Evolutionary conservation across 2,888 invertebrate species (phyloP).

Genomic region (Macrosoma leucophasiata): DNA sequence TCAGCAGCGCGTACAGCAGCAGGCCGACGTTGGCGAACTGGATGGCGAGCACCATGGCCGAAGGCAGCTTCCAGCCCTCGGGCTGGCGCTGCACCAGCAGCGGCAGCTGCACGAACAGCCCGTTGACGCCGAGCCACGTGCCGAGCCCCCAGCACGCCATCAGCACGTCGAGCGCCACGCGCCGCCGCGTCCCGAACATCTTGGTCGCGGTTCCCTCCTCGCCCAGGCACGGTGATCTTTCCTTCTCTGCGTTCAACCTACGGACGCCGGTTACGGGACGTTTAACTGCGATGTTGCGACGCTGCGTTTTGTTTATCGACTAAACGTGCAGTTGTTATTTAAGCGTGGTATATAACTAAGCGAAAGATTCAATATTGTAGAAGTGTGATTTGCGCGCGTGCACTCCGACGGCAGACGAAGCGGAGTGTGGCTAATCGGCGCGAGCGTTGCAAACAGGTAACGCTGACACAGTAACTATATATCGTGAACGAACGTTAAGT

Average conservation of each 20-base stretch:
- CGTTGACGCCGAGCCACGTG: slow-evolving; percentile 93
- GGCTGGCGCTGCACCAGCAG: slow-evolving; percentile 87
- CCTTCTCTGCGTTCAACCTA: slow-evolving; percentile 50
- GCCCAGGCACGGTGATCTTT: slow-evolving; percentile 48
- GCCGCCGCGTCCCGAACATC: slow-evolving; percentile 62
- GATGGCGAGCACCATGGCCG: slow-evolving; percentile 87
- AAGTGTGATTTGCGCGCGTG: too few species aligned
- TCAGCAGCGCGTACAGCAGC: slow-evolving; percentile 77
- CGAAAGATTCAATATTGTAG: too few species aligned
- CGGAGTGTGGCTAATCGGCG: too few species aligned
- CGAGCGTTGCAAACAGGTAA: too few species aligned
- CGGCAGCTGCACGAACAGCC: slow-evolving; percentile 92
- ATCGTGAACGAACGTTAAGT: too few species aligned
- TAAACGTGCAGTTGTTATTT: too few species aligned
- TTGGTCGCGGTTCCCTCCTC: slow-evolving; percentile 30
- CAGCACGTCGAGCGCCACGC: slow-evolving; percentile 78
- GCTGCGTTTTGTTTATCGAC: too few species aligned
- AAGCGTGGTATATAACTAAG: too few species aligned
- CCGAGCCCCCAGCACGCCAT: slow-evolving; percentile 87
- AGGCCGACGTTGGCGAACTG: slow-evolving; percentile 91
- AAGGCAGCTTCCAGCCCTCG: slow-evolving; percentile 91
- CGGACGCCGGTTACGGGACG: too few species aligned
- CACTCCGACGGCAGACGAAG: too few species aligned
- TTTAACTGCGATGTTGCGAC: too few species aligned
- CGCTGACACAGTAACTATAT: too few species aligned